Evolutionary conservation across 1,140 invertebrate genomes (phyloP).

Genomic region (Brachionus koreanus): DNA sequence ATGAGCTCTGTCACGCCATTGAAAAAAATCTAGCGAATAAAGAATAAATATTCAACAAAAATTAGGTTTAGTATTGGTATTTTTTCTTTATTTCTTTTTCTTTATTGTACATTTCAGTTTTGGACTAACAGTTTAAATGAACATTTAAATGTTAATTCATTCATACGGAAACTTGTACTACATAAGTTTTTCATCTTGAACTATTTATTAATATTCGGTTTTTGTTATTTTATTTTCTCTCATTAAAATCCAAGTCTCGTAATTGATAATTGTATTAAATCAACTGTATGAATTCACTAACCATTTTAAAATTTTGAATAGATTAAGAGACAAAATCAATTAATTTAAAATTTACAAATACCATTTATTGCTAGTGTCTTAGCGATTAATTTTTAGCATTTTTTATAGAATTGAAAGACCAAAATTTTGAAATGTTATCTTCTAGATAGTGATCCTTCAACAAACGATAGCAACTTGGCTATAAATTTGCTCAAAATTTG

Average conservation of each 20-base stretch:
- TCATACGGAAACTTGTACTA: neutral
- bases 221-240: neutral
- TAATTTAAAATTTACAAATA: neutral
- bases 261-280: neutral
- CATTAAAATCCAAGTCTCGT: neutral
- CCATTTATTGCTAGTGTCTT: neutral
- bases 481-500: neutral
- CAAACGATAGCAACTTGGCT: neutral
- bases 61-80: neutral
- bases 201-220: neutral
- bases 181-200: neutral
- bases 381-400: neutral
- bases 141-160: neutral
- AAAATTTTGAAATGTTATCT: neutral
- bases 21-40: neutral
- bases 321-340: neutral
- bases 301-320: neutral
- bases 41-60: constrained; percentile 12
- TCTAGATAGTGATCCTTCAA: neutral
- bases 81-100: neutral
- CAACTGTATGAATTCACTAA: too few relatives aligned
- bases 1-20: neutral
- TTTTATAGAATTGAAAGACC: neutral
- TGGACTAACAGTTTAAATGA: neutral
- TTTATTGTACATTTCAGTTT: neutral